Percentiles rank a stretch among this genome's conserved stretches.
Evolutionary conservation across 2,797 vertebrate genomes (phyloP).

Genomic region (Merluccius polli): DNA sequence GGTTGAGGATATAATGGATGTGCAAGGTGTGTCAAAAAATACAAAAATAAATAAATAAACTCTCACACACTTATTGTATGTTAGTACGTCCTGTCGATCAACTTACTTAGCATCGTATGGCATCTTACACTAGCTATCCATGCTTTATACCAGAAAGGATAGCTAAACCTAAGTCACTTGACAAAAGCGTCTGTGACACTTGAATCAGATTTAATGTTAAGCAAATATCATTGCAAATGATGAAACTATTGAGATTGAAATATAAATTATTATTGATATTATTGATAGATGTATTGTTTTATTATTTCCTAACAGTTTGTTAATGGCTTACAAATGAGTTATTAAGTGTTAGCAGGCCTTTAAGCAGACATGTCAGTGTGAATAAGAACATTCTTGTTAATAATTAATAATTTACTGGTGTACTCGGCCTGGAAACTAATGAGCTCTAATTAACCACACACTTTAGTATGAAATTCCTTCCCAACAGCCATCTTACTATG

Average conservation of each 20-base stretch:
- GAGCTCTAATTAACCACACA: background rate
- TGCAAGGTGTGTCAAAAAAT: background rate
- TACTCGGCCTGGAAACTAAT: background rate
- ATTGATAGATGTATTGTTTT: too few relatives aligned
- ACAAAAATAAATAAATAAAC: too few relatives aligned
- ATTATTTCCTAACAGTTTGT: background rate
- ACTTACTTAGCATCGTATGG: too few relatives aligned
- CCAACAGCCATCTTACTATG: background rate
- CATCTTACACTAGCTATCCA: too few relatives aligned
- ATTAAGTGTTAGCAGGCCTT: background rate
- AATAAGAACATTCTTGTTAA: background rate
- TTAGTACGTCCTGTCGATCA: too few relatives aligned
- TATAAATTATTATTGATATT: background rate
- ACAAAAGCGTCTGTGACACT: background rate
- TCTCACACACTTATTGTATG: too few relatives aligned
- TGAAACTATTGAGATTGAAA: background rate
- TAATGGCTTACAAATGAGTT: background rate
- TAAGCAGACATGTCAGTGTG: background rate
- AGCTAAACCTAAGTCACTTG: too few relatives aligned
- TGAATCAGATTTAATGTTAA: background rate
- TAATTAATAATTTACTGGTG: background rate
- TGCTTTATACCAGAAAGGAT: too few relatives aligned
- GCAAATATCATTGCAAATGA: background rate
- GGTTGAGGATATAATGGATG: slow-evolving; percentile 71
- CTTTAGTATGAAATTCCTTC: background rate